These are phyloP conservation scores for Cryptocephalus primarius DNA, from an alignment of 2,888 invertebrate genomes.

Conservation along the genomic window DNA sequence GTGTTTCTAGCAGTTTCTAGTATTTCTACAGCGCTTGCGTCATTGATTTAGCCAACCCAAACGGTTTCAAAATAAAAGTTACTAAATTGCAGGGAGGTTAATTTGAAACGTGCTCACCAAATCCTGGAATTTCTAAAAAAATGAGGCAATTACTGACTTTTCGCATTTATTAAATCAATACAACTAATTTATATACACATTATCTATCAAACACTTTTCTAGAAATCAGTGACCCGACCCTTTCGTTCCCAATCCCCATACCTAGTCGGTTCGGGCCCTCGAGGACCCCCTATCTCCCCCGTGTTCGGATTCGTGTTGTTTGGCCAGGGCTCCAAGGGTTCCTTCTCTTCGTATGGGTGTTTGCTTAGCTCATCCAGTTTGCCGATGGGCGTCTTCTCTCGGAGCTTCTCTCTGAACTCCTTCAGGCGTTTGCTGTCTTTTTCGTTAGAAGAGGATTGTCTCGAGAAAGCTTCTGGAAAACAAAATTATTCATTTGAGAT, in stretches of 20 bases:
- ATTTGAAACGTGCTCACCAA: no score
- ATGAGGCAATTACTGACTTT: no score
- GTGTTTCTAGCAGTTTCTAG: no score
- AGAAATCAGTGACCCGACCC: constrained; percentile 89
- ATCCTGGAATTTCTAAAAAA: no score
- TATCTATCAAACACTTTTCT: not conserved
- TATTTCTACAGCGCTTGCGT: no score
- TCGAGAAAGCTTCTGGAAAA: constrained; percentile 7
- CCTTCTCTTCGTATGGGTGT: constrained; percentile 69
- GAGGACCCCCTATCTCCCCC: constrained; percentile 91
- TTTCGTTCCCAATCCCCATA: constrained; percentile 99
- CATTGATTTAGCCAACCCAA: no score
- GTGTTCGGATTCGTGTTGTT: constrained; percentile 82
- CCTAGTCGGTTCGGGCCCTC: constrained; percentile 95
- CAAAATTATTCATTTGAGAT: not conserved
- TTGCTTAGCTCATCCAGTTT: constrained; percentile 66
- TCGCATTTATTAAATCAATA: no score
- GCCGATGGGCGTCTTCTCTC: constrained; percentile 51
- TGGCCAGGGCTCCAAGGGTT: constrained; percentile 76
- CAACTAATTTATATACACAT: no score
- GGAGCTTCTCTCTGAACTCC: constrained; percentile 65
- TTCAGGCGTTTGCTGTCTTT: constrained; percentile 45
- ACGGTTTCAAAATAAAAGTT: no score
- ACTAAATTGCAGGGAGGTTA: no score
- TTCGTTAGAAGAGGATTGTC: constrained; percentile 19